A percentile compares a stretch with the other conserved stretches of the same genome.
These are phyloP conservation scores for Epizoanthus fatuus DNA, from an alignment of 92 coral and sea anemone species.

Conservation along the genomic window DNA sequence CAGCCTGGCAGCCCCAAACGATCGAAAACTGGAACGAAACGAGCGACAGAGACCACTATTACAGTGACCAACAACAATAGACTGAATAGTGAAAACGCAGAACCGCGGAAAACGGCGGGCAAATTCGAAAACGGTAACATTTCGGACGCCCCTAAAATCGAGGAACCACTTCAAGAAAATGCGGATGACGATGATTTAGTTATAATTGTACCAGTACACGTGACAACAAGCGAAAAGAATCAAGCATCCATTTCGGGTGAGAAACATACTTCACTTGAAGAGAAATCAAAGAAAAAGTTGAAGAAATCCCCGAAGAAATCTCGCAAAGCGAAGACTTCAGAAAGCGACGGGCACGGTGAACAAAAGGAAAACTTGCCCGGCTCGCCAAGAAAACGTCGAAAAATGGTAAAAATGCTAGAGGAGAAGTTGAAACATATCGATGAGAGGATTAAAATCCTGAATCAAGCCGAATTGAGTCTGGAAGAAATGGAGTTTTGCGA, in stretches of 20 bases:
- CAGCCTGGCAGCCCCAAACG: not conserved
- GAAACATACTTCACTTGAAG: not conserved
- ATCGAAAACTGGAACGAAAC: not conserved
- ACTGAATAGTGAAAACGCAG: constrained; percentile 6
- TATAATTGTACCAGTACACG: constrained; percentile 36
- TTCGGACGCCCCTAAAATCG: constrained; percentile 12
- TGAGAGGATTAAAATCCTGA: constrained; percentile 82
- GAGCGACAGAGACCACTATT: not conserved
- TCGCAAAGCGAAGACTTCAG: not conserved
- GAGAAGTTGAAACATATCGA: constrained; percentile 65
- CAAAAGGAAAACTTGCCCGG: not conserved
- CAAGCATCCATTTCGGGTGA: not conserved
- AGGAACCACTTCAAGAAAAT: not conserved
- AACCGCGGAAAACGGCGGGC: constrained; percentile 58
- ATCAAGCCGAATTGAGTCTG: constrained; percentile 88
- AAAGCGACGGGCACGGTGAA: not conserved
- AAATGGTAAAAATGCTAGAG: constrained; percentile 61
- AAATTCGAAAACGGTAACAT: constrained; percentile 60
- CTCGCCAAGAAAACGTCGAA: constrained; percentile 70
- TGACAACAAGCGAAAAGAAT: not conserved
- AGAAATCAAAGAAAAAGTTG: constrained; percentile 6
- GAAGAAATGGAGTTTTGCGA: constrained; percentile 91
- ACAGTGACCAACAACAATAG: constrained; percentile 1
- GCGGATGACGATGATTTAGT: constrained; percentile 37
- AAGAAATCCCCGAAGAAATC: constrained; percentile 17